phyloP scores from a whole-genome alignment of 1,140 invertebrate genomes.

The Magallana gigas region DNA sequence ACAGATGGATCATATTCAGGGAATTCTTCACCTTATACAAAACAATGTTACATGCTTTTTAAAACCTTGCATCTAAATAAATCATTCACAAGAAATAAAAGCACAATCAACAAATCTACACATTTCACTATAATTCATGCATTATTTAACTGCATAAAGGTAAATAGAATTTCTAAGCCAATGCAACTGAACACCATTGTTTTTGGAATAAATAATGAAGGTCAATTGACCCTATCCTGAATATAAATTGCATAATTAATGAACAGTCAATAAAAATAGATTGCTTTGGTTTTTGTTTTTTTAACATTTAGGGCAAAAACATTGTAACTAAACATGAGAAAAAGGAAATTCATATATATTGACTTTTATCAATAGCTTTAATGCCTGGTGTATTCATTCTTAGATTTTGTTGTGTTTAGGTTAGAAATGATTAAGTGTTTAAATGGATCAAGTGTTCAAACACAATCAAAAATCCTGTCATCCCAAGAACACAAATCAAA shows the following conservation, averaged over 20 bases:
- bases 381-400: no score
- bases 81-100: neutral
- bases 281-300: no score
- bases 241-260: neutral
- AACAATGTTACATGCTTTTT: neutral
- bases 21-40: slow-evolving; percentile 57
- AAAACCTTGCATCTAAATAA: neutral
- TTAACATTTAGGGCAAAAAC: no score
- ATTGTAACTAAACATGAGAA: no score
- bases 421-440: no score
- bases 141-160: neutral
- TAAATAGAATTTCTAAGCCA: neutral
- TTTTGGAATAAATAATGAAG: neutral
- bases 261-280: neutral
- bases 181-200: neutral
- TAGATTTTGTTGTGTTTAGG: no score
- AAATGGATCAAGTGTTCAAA: no score
- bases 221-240: neutral
- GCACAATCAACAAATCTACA: neutral
- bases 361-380: no score
- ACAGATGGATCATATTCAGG: slow-evolving; percentile 57
- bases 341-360: no score
- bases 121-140: neutral
- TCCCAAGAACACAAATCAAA: no score
- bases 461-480: no score